Evolutionary conservation across 1,140 invertebrate genomes (phyloP).

Genomic region (Zelostemma sp.): DNA sequence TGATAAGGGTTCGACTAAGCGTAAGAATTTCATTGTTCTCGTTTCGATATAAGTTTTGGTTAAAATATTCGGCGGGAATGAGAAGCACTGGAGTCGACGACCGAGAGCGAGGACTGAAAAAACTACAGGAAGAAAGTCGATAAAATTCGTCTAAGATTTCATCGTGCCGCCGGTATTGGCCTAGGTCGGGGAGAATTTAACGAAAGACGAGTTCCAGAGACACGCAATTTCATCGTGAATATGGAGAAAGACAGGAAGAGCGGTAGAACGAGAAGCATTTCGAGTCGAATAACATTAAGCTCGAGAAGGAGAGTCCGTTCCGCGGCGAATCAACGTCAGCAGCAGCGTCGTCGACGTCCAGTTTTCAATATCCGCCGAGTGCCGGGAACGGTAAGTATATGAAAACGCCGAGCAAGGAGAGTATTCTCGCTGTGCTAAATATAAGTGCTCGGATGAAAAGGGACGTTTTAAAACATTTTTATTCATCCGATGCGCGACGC

Average conservation of each 20-base stretch:
- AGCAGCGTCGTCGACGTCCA: conserved; percentile 22
- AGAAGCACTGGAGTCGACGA: conserved; percentile 20
- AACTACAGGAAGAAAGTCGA: neutral
- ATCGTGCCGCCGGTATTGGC: conserved; percentile 22
- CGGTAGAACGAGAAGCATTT: conserved; percentile 9
- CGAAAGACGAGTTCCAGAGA: conserved; percentile 24
- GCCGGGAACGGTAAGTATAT: conserved; percentile 26
- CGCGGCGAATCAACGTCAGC: conserved; percentile 7
- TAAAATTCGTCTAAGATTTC: neutral
- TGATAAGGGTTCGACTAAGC: too few species aligned
- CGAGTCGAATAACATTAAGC: conserved; percentile 47
- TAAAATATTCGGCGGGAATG: conserved; percentile 5
- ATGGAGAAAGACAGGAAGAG: conserved; percentile 20
- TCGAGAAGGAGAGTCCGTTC: conserved; percentile 34
- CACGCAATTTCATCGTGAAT: conserved; percentile 8
- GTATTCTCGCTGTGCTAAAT: conserved; percentile 59
- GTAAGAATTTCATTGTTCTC: too few species aligned
- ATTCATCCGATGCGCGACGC: conserved; percentile 47
- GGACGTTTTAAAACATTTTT: conserved; percentile 64
- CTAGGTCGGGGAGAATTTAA: conserved; percentile 22
- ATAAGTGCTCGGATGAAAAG: conserved; percentile 64
- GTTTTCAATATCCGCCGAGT: conserved; percentile 59
- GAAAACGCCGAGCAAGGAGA: conserved; percentile 7
- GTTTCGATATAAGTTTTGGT: neutral
- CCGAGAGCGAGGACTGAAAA: conserved; percentile 31